Conservation (phyloP, 2,797 vertebrate genomes). For the Anas capensis region DNA sequence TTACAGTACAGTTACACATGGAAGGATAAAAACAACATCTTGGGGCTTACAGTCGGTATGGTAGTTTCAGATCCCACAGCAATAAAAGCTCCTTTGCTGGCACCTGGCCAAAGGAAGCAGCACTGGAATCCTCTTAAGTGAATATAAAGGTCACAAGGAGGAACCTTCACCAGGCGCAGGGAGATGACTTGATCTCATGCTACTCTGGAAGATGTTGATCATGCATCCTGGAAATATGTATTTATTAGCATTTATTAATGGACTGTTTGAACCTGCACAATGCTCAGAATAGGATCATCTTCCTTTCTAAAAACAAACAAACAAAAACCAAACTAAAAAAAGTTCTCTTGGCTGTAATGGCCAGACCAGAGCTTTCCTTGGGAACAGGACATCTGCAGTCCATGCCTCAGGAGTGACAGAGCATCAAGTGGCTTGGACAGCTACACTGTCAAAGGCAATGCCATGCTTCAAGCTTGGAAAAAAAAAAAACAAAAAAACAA, state of each 20-base stretch:
- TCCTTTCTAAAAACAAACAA: background rate
- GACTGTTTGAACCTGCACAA: background rate
- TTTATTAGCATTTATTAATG: background rate
- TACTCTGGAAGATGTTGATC: background rate
- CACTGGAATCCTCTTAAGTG: background rate
- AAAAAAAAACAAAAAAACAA: background rate
- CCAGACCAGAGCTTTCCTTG: background rate
- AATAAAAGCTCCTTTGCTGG: background rate
- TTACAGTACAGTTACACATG: slow-evolving; percentile 14
- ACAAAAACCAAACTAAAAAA: background rate
- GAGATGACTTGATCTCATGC: background rate
- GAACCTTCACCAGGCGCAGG: background rate
- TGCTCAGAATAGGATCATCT: background rate
- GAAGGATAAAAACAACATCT: background rate
- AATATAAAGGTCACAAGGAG: background rate
- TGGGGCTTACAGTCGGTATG: background rate
- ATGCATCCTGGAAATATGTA: background rate
- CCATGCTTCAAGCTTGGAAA: background rate
- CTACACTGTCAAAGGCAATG: background rate
- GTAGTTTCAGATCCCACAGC: background rate
- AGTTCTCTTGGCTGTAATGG: background rate
- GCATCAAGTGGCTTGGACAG: slow-evolving; percentile 32
- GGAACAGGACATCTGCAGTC: slow-evolving; percentile 11
- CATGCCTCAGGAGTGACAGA: slow-evolving; percentile 12
- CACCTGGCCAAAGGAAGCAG: background rate